A percentile compares a stretch with the other conserved stretches of the same genome.
Conservation (phyloP, 2,797 vertebrate genomes). For the Remorina albescens region DNA sequence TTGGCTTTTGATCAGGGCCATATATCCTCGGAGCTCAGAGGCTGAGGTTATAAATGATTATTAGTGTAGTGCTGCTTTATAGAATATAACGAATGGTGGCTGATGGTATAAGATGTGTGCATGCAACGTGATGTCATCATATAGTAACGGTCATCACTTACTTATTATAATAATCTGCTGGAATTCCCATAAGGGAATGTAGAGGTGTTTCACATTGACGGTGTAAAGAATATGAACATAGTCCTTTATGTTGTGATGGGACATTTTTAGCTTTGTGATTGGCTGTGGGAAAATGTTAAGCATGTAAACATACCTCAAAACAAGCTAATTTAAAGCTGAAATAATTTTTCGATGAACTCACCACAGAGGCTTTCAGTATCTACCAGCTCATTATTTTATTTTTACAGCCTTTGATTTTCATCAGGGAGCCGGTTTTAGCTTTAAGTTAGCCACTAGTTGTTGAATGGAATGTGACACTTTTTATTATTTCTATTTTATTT, state of each 20-base stretch:
- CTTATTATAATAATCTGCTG: constrained; percentile 40
- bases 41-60: constrained; percentile 64
- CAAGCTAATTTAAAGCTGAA: no score
- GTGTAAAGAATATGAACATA: no score
- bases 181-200: constrained; percentile 5
- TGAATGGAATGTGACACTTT: no score
- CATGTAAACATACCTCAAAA: no score
- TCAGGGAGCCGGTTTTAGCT: not conserved
- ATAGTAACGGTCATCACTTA: constrained; percentile 21
- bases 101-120: constrained; percentile 38
- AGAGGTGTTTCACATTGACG: not conserved
- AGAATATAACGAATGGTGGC: constrained; percentile 54
- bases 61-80: constrained; percentile 63
- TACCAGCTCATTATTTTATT: no score
- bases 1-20: constrained; percentile 70
- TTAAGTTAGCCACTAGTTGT: not conserved
- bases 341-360: no score
- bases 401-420: not conserved
- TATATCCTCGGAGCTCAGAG: constrained; percentile 65
- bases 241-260: no score
- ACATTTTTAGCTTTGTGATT: no score
- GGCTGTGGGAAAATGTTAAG: no score
- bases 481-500: no score
- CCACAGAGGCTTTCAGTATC: no score
- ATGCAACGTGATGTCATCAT: constrained; percentile 8